phyloP scores from a whole-genome alignment of 2,113 vertebrate species.

The Pontoporia blainvillei region DNA sequence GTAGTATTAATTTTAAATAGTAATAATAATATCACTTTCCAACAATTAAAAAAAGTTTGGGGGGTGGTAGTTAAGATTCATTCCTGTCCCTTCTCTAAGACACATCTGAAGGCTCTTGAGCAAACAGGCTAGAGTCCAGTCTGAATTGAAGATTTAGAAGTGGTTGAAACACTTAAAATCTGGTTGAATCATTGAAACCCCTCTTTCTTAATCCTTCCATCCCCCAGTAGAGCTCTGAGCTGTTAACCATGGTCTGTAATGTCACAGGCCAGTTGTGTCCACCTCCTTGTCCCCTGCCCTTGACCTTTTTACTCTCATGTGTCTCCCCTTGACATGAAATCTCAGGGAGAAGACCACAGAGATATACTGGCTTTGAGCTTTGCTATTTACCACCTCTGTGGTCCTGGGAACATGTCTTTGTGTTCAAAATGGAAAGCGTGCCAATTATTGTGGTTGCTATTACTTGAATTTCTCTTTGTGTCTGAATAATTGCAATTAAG shows the following conservation, averaged over 20 bases:
- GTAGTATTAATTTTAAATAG: background rate
- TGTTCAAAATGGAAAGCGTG: background rate
- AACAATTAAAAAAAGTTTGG: background rate
- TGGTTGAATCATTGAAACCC: background rate
- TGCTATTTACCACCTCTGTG: background rate
- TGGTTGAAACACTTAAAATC: conserved; percentile 4
- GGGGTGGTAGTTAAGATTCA: background rate
- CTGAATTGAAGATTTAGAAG: conserved; percentile 9
- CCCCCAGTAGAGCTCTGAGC: background rate
- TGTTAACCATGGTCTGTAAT: background rate
- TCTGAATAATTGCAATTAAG: background rate
- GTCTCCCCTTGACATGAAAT: background rate
- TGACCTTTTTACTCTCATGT: background rate
- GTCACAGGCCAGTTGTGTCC: background rate
- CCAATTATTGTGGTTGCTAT: background rate
- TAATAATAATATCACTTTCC: background rate
- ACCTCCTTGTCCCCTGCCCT: background rate
- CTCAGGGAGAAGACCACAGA: background rate
- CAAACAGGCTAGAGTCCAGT: background rate
- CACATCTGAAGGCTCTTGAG: background rate
- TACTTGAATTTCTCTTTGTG: background rate
- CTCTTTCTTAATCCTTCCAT: background rate
- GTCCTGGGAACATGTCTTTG: background rate
- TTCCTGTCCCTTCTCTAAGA: background rate
- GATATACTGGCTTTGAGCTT: background rate